These are phyloP conservation scores for Australoheros scitulus DNA, from an alignment of 2,113 vertebrate species.

Conservation along the genomic window DNA sequence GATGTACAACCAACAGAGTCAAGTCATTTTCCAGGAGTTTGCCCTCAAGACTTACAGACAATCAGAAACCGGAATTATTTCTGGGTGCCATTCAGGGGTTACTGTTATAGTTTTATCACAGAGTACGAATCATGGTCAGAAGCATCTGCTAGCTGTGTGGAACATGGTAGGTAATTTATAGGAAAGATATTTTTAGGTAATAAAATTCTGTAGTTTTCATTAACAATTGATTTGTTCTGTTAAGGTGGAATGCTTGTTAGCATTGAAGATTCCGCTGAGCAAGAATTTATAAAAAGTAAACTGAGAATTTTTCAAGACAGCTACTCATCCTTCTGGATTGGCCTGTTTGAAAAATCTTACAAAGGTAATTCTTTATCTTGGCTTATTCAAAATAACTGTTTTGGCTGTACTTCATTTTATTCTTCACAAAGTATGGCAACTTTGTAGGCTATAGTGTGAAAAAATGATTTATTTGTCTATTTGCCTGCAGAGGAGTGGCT, in stretches of 20 bases:
- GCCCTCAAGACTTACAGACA: slow-evolving; percentile 65
- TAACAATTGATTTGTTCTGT: slow-evolving; percentile 56
- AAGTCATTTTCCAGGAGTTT: slow-evolving; percentile 81
- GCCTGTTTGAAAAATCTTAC: slow-evolving; percentile 47
- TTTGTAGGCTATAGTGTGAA: background rate
- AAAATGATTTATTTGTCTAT: background rate
- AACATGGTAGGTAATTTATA: slow-evolving; percentile 69
- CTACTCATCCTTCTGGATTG: slow-evolving; percentile 48
- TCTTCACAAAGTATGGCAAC: background rate
- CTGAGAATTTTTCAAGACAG: slow-evolving; percentile 70
- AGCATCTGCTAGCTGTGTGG: slow-evolving; percentile 81
- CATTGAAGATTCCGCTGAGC: slow-evolving; percentile 81
- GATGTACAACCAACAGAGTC: slow-evolving; percentile 80
- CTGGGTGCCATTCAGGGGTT: slow-evolving; percentile 85
- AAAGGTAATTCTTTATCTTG: slow-evolving; percentile 31
- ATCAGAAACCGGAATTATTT: background rate
- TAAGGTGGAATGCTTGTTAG: slow-evolving; percentile 78
- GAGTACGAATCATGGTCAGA: slow-evolving; percentile 74
- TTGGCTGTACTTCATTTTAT: background rate
- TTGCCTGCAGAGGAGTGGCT: slow-evolving; percentile 79
- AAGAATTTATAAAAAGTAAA: slow-evolving; percentile 77
- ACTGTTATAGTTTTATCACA: slow-evolving; percentile 85
- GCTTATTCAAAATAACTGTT: background rate
- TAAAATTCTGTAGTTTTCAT: slow-evolving; percentile 6
- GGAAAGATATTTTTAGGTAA: background rate